Conservation (phyloP, 2,113 vertebrate genomes). For the Dascyllus trimaculatus region DNA sequence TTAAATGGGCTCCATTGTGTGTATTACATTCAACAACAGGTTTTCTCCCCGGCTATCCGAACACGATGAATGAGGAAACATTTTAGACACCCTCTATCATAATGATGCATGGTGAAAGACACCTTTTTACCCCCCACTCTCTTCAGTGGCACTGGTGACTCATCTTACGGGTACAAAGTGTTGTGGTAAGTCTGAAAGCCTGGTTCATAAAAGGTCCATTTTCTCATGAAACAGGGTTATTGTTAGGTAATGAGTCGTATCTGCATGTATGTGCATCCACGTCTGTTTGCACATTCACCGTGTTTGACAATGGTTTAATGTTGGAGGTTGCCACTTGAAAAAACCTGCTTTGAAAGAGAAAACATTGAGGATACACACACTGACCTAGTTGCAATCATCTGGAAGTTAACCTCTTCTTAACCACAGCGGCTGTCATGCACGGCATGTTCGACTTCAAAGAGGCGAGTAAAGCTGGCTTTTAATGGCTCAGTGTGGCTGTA, state of each 20-base stretch:
- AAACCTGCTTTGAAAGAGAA: neutral
- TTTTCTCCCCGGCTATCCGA: neutral
- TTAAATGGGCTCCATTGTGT: conserved; percentile 7
- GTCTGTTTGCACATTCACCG: neutral
- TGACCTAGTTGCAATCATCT: conserved; percentile 11
- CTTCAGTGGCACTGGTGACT: neutral
- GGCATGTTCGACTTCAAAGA: neutral
- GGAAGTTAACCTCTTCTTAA: neutral
- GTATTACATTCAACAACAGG: too few relatives aligned
- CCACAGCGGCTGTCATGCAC: neutral
- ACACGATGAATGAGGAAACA: conserved; percentile 8
- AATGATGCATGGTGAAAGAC: conserved; percentile 19
- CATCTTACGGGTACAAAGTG: conserved; percentile 2
- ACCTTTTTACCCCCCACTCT: neutral
- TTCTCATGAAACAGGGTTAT: neutral
- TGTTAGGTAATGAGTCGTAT: neutral
- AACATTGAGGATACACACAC: neutral
- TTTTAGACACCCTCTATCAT: conserved; percentile 19
- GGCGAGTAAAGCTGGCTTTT: neutral
- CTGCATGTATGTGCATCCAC: neutral
- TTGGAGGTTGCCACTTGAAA: neutral
- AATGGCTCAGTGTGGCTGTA: neutral
- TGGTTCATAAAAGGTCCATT: neutral
- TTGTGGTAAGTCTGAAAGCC: neutral
- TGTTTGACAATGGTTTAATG: neutral